Evolutionary conservation across 2,113 vertebrate species (phyloP), one percentile per base, ranked within the genome.

Genomic region (Hiodon alosoides): DNA sequence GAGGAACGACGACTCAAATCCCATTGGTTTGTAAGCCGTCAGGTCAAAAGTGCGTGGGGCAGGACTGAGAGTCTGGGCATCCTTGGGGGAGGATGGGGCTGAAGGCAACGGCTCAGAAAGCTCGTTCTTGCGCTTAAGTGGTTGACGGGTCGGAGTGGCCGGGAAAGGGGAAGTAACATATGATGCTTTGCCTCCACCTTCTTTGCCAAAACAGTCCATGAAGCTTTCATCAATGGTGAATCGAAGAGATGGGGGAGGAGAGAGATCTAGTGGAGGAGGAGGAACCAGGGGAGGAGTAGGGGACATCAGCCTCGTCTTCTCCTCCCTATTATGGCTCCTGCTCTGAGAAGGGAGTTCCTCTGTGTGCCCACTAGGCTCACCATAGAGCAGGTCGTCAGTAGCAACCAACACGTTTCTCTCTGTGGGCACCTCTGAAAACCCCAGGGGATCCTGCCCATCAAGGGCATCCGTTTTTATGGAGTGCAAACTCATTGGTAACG

Each of bases 1-100:
- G 77, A 99, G 85, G 85, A 98, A 98, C 0, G 96, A 98, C 5
- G 94, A 94, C 81, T 98, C 96, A 47, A 98, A 99, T 69, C 95
- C 95, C 80, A 97, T 94, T 0, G 96, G 95, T 77, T 96, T 98
- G 47, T 96, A 99, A 5, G 92, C 83, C 54, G 90, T 90, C 61
- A 98, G 89, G 87, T 98, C 94, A 84, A 97, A 96, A 4, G 92
- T 79, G 72, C 82, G 85, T 54, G 92, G 83, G 2, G 83, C 57
- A 10, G 87, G 73, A 70, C 69, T 81, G 5, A 62, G 70, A 17
- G 81, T 65, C 64, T 81, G 85, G 77, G 86, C 79, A 7, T 96
- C 94, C 85, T 92, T 95, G 31, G 86, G 17, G 16, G 60, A 5
- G 8, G 71, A 9, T 2, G 70, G 17, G 61, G 88, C 60, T 16